Evolutionary conservation across 1,140 invertebrate genomes (phyloP), one percentile per base, ranked within the genome.

Genomic region (Heliconius eleuchia): DNA sequence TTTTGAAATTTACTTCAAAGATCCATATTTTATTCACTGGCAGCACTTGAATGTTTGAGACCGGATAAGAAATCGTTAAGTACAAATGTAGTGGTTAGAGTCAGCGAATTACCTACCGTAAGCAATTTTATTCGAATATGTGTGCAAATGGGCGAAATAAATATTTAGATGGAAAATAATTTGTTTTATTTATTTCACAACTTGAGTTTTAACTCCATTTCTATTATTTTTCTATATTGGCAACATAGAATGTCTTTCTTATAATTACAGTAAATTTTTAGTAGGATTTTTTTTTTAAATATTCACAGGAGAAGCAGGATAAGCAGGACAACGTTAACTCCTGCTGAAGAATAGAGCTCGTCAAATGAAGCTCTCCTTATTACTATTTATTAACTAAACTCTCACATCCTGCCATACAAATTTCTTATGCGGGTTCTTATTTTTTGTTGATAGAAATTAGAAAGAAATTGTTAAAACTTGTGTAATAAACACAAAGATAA

Each of bases 61-160:
- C 84, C 88, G 86, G 87, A 86, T 88, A 87, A 86, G 84, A 88
- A 87, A 86, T 88, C 87, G 79, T 87, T 85, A 89, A 93, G 92
- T 93, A 93, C 92, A 93, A 93, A 90, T 81, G 75, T 89, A 92
- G 89, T 77, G 80, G 81, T 71, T 75, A 81, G 73, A 74, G 55
- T 71, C 34, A 30, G 39, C 39, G 74, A 5, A 74, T 66, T 74
- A 88, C 80, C 84, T 74, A 88, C 80, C 84, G 83, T 89, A 88
- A 87, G 81, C 87, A 83, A 86, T 86, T 84, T 79, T 66, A 76
- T 76, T 80, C 72, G 83, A 86, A 81, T 88, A 84, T 89, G 78
- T 71, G 87, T 86, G 87, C 87, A 88, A 86, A 87, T 87, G 89
- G 84, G 83, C 88, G 88, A 88, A 91, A 90, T 91, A 93, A 92